phyloP scores from a whole-genome alignment of 2,888 invertebrate genomes.

The Apodemia duryi region DNA sequence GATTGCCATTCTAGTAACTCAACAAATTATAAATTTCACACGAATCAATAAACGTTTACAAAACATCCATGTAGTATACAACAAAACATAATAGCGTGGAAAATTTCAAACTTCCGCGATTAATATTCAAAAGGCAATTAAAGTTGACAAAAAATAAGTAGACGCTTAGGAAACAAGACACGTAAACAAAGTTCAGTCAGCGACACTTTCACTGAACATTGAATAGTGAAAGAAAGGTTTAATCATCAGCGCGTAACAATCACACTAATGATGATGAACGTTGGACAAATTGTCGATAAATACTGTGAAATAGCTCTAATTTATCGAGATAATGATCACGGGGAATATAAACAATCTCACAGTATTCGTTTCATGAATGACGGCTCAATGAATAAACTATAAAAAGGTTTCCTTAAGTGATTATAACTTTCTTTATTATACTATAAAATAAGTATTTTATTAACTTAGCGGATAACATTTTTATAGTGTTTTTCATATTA shows the following conservation, averaged over 20 bases:
- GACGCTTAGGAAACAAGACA: constrained; percentile 48
- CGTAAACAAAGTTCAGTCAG: constrained; percentile 60
- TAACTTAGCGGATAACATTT: too few relatives aligned
- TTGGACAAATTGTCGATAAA: constrained; percentile 23
- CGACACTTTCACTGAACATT: constrained; percentile 61
- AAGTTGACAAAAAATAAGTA: constrained; percentile 37
- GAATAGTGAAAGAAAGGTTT: constrained; percentile 38
- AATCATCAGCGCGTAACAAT: constrained; percentile 23
- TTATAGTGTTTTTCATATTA: too few relatives aligned
- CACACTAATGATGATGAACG: constrained; percentile 20
- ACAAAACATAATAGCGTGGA: constrained; percentile 16
- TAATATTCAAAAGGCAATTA: constrained; percentile 39
- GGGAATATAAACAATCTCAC: constrained; percentile 1
- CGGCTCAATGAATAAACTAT: not conserved
- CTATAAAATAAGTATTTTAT: too few relatives aligned
- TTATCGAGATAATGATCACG: constrained; percentile 9
- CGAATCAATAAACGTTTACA: not conserved
- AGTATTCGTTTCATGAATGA: constrained; percentile 1
- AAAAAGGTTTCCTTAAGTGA: not conserved
- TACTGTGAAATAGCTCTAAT: constrained; percentile 11
- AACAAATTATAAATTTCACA: constrained; percentile 6
- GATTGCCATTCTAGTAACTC: not conserved
- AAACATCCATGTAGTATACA: not conserved
- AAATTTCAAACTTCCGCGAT: constrained; percentile 31
- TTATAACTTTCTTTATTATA: too few relatives aligned